Conservation (phyloP, 1,140 invertebrate species). For the Drosophila miranda region DNA sequence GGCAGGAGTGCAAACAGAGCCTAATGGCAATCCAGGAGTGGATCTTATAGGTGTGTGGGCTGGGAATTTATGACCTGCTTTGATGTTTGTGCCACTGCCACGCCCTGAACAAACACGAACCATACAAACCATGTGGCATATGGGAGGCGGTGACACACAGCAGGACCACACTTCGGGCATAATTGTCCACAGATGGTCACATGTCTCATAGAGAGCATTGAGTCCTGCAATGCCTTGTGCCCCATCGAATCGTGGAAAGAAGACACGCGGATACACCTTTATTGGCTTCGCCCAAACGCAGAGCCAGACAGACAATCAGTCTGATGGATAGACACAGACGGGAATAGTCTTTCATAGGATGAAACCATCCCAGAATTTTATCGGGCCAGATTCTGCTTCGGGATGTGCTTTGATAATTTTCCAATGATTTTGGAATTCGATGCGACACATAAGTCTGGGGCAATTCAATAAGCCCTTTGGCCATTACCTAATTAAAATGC, state of each 20-base stretch:
- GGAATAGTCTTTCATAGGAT: too few species aligned
- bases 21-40: slow-evolving; percentile 30
- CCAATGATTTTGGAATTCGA: slow-evolving; percentile 24
- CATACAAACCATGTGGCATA: slow-evolving; percentile 31
- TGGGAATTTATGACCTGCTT: slow-evolving; percentile 44
- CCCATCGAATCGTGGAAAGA: slow-evolving; percentile 3
- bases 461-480: slow-evolving; percentile 28
- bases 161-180: slow-evolving; percentile 41
- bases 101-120: slow-evolving; percentile 20
- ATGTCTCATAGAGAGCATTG: background rate
- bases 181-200: slow-evolving; percentile 47
- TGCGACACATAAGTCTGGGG: slow-evolving; percentile 21
- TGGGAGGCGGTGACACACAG: slow-evolving; percentile 20
- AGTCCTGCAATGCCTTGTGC: background rate
- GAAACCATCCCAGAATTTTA: slow-evolving; percentile 14
- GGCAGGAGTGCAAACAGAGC: slow-evolving; percentile 10
- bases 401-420: background rate
- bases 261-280: slow-evolving; percentile 23
- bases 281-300: slow-evolving; percentile 31
- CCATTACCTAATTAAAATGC: slow-evolving; percentile 48
- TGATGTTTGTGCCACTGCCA: slow-evolving; percentile 49
- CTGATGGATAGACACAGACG: slow-evolving; percentile 20
- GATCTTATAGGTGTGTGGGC: slow-evolving; percentile 1
- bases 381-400: background rate
- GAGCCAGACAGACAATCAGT: slow-evolving; percentile 41